Evolutionary conservation across 2,797 vertebrate species (phyloP).

Genomic region (Chaenodraco wilsoni): DNA sequence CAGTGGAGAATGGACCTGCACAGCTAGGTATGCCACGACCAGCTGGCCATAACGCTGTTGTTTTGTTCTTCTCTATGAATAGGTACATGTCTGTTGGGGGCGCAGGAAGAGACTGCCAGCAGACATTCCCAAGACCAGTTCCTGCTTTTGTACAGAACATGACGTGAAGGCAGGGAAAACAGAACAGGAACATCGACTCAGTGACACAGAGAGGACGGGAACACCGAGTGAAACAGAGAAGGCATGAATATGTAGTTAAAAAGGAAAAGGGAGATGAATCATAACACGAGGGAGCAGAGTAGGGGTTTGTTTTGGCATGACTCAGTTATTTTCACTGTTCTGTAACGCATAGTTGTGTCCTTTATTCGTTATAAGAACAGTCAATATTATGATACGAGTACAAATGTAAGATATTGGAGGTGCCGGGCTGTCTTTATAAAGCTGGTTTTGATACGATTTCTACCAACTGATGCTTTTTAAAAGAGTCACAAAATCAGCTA

Average conservation of each 20-base stretch:
- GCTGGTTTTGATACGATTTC: neutral
- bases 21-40: slow-evolving; percentile 63
- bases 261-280: slow-evolving; percentile 21
- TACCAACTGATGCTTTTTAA: neutral
- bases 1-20: slow-evolving; percentile 45
- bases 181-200: slow-evolving; percentile 35
- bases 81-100: slow-evolving; percentile 68
- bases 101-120: slow-evolving; percentile 68
- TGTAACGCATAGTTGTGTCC: slow-evolving; percentile 5
- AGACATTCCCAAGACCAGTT: slow-evolving; percentile 65
- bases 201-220: slow-evolving; percentile 23
- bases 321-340: slow-evolving; percentile 10
- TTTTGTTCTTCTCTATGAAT: slow-evolving; percentile 72
- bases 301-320: slow-evolving; percentile 20
- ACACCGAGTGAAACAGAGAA: slow-evolving; percentile 34
- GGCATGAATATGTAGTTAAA: slow-evolving; percentile 26
- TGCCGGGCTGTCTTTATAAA: neutral
- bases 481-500: neutral
- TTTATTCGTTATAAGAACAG: neutral
- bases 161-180: slow-evolving; percentile 47
- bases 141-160: slow-evolving; percentile 73
- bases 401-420: neutral
- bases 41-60: slow-evolving; percentile 69
- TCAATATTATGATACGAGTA: neutral
- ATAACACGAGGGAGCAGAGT: slow-evolving; percentile 12